Base-by-base conservation (phyloP, 2,888 invertebrate species). In the Brachylomia viminalis region DNA sequence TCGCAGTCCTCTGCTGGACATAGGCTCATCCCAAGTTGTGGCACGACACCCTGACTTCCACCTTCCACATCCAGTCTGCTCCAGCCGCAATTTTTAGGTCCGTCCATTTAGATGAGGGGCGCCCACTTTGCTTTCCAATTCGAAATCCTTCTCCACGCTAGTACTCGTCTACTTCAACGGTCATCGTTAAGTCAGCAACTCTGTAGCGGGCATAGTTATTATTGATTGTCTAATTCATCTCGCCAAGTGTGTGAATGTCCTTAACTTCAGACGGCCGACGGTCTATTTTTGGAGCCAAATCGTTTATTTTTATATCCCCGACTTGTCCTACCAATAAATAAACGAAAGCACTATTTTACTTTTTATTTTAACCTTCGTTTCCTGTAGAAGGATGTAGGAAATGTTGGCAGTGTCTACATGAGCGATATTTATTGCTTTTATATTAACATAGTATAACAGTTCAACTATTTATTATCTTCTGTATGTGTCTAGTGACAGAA, bases 271-370 rank as follows among this genome's bases (percentile, higher is more conserved):
- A 59, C 75, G 17, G 10, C 67, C 75, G 17, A 8, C 67, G 42
- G 59, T 79, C 86, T 89, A 83, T 85, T 87, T 84, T 77, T 77
- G 72, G 74, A 81, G 62, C 42, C 49, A 64, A 67, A 71, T 81
- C 76, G 78, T 89, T 87, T 88, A 88, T 88, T 89, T 88, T 87
- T 82, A 80, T 69, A 85, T 78, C 75, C 66, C 65, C 59, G 67
- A 81, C 72, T 79, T 85, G 86, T 87, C 79, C 78, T 75, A 84
- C 79, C 74, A 80, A 89, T 86, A 82, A 88, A 87, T 86, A 88
- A 64, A 86, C 70, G 61, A 75, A 77, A 75, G 69, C 75, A 52
- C 42, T 56, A 73, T 75, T 77, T 70, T 73, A 66, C n/a, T 85
- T 85, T 87, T 83, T 77, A 79, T 82, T 77, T 79, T 75, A 75